phyloP scores from a whole-genome alignment of 2,797 vertebrate species.

The Sciurus carolinensis region DNA sequence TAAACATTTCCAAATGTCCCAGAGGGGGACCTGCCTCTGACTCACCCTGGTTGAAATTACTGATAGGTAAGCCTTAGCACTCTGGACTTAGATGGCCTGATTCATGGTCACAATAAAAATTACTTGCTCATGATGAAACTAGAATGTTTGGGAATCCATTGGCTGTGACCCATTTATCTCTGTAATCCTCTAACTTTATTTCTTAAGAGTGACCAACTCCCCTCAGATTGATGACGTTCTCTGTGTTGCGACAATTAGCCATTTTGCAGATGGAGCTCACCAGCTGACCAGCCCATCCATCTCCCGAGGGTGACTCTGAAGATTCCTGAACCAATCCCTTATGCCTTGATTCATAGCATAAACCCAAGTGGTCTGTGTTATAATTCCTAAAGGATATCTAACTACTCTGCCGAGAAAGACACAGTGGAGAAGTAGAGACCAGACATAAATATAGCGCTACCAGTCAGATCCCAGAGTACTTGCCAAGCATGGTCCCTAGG shows the following conservation, averaged over 20 bases:
- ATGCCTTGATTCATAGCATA: neutral
- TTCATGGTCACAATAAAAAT: neutral
- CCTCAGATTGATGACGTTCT: neutral
- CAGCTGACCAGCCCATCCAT: neutral
- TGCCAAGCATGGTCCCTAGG: fast-evolving
- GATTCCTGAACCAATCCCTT: neutral
- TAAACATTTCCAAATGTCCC: neutral
- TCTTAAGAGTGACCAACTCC: neutral
- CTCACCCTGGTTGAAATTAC: neutral
- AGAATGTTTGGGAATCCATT: neutral
- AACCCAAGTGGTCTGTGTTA: neutral
- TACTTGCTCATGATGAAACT: neutral
- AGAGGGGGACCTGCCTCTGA: neutral
- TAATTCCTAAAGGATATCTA: neutral
- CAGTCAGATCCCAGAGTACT: neutral
- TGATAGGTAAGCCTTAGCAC: neutral
- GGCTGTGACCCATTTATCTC: neutral
- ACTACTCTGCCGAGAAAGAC: neutral
- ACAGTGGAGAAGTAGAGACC: neutral
- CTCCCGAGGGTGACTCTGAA: neutral
- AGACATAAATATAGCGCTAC: neutral
- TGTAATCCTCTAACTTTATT: neutral
- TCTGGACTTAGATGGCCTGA: neutral
- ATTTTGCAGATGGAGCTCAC: neutral
- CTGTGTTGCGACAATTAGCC: neutral